A percentile compares a stretch with the other conserved stretches of the same genome.
Evolutionary conservation across 2,113 vertebrate species (phyloP).

Genomic region (Chrysochloris asiatica): DNA sequence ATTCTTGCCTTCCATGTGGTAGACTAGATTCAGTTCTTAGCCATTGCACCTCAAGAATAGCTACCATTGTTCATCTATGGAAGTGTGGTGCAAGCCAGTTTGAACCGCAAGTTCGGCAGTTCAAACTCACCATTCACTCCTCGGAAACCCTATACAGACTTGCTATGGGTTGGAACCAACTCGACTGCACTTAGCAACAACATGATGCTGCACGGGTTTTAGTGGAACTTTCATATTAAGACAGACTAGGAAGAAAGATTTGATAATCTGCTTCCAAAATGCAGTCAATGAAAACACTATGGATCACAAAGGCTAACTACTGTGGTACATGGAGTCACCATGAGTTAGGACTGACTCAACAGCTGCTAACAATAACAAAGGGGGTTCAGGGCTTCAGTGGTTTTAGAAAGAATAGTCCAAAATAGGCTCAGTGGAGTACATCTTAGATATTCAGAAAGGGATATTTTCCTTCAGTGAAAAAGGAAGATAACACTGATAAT

Average conservation of each 20-base stretch:
- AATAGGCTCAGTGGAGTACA: not conserved
- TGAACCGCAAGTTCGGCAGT: too few relatives aligned
- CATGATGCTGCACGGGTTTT: not conserved
- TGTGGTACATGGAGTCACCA: not conserved
- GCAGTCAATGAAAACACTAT: not conserved
- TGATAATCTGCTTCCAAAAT: not conserved
- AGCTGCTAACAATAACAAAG: not conserved
- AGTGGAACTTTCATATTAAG: not conserved
- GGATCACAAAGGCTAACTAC: not conserved
- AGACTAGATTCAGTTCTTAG: not conserved
- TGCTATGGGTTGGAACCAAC: too few relatives aligned
- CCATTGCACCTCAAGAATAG: not conserved
- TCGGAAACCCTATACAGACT: too few relatives aligned
- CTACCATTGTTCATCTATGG: not conserved
- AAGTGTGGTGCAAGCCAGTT: not conserved
- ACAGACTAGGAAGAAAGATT: not conserved
- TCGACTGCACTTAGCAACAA: too few relatives aligned
- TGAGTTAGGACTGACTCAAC: not conserved
- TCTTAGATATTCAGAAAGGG: not conserved
- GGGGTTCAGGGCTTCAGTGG: not conserved
- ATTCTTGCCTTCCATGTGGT: not conserved
- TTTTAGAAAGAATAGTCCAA: not conserved
- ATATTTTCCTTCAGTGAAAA: not conserved
- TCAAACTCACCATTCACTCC: too few relatives aligned
- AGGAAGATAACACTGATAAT: not conserved